Evolutionary conservation across 1,140 invertebrate species (phyloP).

Genomic region (Hyphantria cunea): DNA sequence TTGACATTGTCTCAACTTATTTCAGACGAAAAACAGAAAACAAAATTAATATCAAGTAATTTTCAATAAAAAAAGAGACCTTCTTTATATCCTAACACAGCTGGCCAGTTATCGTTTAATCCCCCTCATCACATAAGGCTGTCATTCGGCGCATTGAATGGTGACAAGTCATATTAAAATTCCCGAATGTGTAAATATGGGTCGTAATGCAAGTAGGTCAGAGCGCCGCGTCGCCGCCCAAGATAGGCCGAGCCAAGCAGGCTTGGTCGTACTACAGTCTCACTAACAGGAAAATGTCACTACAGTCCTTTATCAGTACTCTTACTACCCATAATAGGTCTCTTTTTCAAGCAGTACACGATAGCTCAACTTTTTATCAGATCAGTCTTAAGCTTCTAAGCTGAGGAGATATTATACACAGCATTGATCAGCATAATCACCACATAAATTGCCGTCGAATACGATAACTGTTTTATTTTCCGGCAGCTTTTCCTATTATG

Average conservation of each 20-base stretch:
- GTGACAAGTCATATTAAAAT: slow-evolving; percentile 46
- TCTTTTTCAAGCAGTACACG: too few relatives aligned
- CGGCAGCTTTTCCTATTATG: too few relatives aligned
- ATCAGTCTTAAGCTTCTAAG: too few relatives aligned
- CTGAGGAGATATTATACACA: too few relatives aligned
- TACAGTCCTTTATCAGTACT: slow-evolving; percentile 21
- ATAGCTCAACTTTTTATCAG: too few relatives aligned
- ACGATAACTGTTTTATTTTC: too few relatives aligned
- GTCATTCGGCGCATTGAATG: slow-evolving; percentile 18
- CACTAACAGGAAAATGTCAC: slow-evolving; percentile 26
- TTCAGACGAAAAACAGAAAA: too few relatives aligned
- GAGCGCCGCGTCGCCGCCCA: slow-evolving; percentile 16
- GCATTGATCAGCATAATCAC: too few relatives aligned
- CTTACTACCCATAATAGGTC: slow-evolving; percentile 9
- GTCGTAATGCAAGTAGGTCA: slow-evolving; percentile 54
- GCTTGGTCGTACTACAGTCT: slow-evolving; percentile 6
- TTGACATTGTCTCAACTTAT: too few relatives aligned
- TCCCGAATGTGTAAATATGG: slow-evolving; percentile 45
- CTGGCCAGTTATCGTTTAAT: background rate
- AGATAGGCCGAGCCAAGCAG: slow-evolving; percentile 18
- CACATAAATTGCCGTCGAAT: too few relatives aligned
- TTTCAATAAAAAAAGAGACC: too few relatives aligned
- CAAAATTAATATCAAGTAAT: too few relatives aligned
- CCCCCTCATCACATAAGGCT: slow-evolving; percentile 13
- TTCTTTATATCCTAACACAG: background rate